A percentile compares a stretch with the other conserved stretches of the same genome.
These are phyloP conservation scores for Drosophila suboccidentalis DNA, from an alignment of 2,888 invertebrate genomes.

Conservation along the genomic window DNA sequence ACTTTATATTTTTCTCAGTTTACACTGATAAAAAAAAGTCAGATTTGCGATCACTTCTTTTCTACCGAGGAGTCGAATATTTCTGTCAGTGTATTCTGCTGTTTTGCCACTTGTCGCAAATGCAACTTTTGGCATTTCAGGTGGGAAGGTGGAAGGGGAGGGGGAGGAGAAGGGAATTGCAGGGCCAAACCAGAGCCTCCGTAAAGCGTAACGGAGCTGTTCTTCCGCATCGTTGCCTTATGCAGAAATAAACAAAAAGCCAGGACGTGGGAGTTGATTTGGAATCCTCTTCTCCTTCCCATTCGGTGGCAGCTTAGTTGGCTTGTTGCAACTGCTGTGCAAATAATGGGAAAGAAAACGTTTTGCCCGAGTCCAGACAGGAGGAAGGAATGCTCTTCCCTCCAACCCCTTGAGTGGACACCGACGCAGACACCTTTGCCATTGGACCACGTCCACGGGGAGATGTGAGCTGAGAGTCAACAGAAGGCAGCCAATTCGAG, in stretches of 20 bases:
- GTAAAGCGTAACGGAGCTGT: conserved; percentile 52
- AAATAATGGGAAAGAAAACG: conserved; percentile 73
- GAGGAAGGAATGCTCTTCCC: conserved; percentile 19
- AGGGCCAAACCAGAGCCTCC: conserved; percentile 28
- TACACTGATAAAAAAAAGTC: conserved; percentile 42
- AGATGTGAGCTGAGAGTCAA: conserved; percentile 25
- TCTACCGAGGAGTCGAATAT: neutral
- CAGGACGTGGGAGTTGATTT: conserved; percentile 8
- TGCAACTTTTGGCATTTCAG: conserved; percentile 45
- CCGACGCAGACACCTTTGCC: conserved; percentile 35
- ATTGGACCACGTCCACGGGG: conserved; percentile 40
- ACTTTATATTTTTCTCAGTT: too few relatives aligned
- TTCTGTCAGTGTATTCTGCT: conserved; percentile 36
- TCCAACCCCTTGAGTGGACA: conserved; percentile 21
- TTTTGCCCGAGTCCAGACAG: conserved; percentile 50
- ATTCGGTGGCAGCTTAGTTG: conserved; percentile 31
- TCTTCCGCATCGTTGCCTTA: conserved; percentile 77
- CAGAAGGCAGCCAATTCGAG: conserved; percentile 64
- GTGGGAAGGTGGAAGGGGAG: conserved; percentile 5
- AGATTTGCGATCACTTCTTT: neutral
- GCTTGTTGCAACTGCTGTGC: conserved; percentile 79
- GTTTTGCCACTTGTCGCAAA: conserved; percentile 45
- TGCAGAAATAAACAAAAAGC: conserved; percentile 71
- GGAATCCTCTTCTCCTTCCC: neutral
- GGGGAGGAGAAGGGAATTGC: conserved; percentile 18